These are phyloP conservation scores for Pseudochaenichthys georgianus DNA, from an alignment of 2,797 vertebrate genomes.

Conservation along the genomic window DNA sequence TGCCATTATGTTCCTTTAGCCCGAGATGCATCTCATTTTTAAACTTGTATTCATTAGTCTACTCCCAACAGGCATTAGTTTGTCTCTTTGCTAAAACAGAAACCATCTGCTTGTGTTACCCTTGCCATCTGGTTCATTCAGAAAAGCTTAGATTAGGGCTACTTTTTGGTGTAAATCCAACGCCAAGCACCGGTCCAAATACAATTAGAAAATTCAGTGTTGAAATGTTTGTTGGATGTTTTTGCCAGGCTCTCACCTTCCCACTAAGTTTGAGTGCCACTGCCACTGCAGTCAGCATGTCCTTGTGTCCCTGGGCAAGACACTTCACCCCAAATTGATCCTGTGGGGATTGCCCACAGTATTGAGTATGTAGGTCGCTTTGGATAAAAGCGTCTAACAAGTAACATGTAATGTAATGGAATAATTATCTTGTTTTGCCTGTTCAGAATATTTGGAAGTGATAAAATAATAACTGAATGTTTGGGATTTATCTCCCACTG, in stretches of 20 bases:
- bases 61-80: constrained; percentile 22
- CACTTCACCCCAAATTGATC: no score
- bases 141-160: constrained; percentile 16
- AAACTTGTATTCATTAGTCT: constrained; percentile 48
- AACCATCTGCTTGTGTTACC: constrained; percentile 54
- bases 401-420: neutral
- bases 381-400: no score
- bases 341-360: no score
- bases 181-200: constrained; percentile 13
- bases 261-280: neutral
- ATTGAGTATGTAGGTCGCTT: no score
- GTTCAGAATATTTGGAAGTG: constrained; percentile 40
- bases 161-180: neutral
- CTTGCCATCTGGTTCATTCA: constrained; percentile 35
- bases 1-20: constrained; percentile 42
- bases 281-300: no score
- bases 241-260: neutral
- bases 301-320: no score
- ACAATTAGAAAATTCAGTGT: neutral
- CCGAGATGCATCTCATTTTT: constrained; percentile 44
- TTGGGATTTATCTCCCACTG: constrained; percentile 42
- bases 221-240: neutral
- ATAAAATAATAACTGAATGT: constrained; percentile 52
- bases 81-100: constrained; percentile 30
- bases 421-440: constrained; percentile 38